Evolutionary conservation across 2,888 invertebrate genomes (phyloP), one percentile per base, ranked within the genome.

Genomic region (Branchellion lobata): DNA sequence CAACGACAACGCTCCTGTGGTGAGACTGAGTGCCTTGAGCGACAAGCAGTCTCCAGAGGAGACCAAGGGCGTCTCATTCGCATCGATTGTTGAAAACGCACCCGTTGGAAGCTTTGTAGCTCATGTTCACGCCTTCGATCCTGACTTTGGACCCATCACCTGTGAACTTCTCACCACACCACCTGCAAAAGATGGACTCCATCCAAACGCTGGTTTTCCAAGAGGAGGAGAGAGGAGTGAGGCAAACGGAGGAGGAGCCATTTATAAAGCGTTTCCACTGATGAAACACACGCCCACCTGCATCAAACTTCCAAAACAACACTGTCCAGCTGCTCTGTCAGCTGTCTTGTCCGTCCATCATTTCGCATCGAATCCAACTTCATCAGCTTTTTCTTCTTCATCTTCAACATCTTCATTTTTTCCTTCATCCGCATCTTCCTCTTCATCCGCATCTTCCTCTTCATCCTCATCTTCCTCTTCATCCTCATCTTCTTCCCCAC

Each of bases 1-100:
- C 53, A 83, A 83, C 53, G 83, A 83, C 78, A 78, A 83, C 72
- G 68, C 80, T 0, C 83, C 83, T 0, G 33, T 77, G 21, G 82
- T 83, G 65, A 78, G 53, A 34, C 76, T 83, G 8, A 82, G 81
- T 72, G 81, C 83, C 3, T 77, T 83, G 33, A 68, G 79, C 34
- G 33, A 31, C 2, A 61, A 29, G 11, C 51, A 71, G 3, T 1
- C 18, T 18, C 5, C 3, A 3, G 11, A 57, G 77, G 33, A 40
- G 29, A 36, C 79, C 78, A 47, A 8, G n/a, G 21, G 57, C 57
- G 79, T 0, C 72, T 74, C 61, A 33, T 68, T 78, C 31, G 75
- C 76, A n/a, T 79, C 81, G 57, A 79, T 80, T 33, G 40, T 78
- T 0, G 80, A 81, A 29, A 73, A 80, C n/a, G 36, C 82, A 1